Evolutionary conservation across 2,113 vertebrate genomes (phyloP), one percentile per base, ranked within the genome.

Genomic region (Anguilla japonica): DNA sequence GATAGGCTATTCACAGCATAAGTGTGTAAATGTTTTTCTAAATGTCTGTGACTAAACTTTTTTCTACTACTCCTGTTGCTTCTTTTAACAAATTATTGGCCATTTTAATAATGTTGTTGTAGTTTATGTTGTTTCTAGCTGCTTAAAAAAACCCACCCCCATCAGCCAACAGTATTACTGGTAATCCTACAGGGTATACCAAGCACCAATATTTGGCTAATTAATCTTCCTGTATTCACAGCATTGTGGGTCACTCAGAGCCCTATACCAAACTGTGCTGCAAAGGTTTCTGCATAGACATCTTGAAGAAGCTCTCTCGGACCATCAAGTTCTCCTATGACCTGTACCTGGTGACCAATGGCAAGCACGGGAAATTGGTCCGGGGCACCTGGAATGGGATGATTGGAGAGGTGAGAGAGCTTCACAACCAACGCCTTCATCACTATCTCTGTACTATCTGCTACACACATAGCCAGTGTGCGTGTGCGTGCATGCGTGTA

Each of bases 271-370:
- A 99, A 90, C 95, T 99, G 53, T 99, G 98, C 93, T 99, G 98
- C 88, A 99, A 99, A 89, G 98, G 98, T 40, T 99, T 99, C 95
- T 99, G 98, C 94, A 99, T 99, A 0, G 98, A 99, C 93, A 99
- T 98, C 93, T 95, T 99, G 86, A 99, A 99, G 96, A 99, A 98
- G 90, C 91, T 99, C 89, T 98, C 98, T 87, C 97, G 96, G 87
- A 94, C 93, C 0, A 97, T 99, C 89, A 99, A 97, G 94, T 99
- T 99, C 94, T 99, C 98, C 89, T 99, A 99, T 0, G 98, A 99
- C 92, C 97, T 99, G 90, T 99, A 99, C 93, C 94, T 99, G 87
- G 98, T 99, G 92, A 99, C 98, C 92, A 99, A 99, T 0, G 98
- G 98, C 63, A 99, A 99, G 83, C 98, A 99, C 0, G 98, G 98